phyloP scores from a whole-genome alignment of 2,888 invertebrate species.

The Cheilosia pagana region DNA sequence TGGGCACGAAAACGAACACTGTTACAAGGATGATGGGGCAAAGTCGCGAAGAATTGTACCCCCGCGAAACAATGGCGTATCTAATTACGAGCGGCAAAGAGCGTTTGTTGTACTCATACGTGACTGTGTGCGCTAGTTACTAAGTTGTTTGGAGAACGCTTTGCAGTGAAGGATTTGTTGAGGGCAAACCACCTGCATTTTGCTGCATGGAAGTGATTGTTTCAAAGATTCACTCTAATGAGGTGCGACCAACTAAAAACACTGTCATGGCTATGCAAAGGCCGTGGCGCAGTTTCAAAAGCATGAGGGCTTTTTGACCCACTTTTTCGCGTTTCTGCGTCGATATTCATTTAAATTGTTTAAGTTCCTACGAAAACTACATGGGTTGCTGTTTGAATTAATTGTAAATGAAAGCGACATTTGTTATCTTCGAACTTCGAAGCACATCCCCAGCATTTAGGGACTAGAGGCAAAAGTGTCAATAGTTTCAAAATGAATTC shows the following conservation, averaged over 20 bases:
- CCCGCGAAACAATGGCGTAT: constrained; percentile 18
- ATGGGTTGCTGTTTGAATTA: too few species aligned
- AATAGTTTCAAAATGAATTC: too few species aligned
- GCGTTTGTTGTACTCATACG: constrained; percentile 4
- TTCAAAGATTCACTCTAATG: constrained; percentile 1
- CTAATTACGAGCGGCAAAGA: constrained; percentile 30
- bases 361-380: too few species aligned
- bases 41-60: constrained; percentile 4
- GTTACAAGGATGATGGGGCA: constrained; percentile 24
- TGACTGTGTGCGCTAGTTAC: constrained; percentile 34
- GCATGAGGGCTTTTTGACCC: too few species aligned
- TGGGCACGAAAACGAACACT: constrained; percentile 27
- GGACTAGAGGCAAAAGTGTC: too few species aligned
- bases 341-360: too few species aligned
- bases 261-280: neutral
- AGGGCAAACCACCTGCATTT: constrained; percentile 12
- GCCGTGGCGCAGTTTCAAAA: neutral
- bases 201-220: neutral
- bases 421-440: too few species aligned
- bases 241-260: neutral
- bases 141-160: constrained; percentile 1
- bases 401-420: too few species aligned
- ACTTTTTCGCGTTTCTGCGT: too few species aligned
- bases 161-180: constrained; percentile 15
- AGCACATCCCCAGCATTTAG: too few species aligned